Base-by-base conservation (phyloP, 1,140 invertebrate species). In the Limonius californicus region DNA sequence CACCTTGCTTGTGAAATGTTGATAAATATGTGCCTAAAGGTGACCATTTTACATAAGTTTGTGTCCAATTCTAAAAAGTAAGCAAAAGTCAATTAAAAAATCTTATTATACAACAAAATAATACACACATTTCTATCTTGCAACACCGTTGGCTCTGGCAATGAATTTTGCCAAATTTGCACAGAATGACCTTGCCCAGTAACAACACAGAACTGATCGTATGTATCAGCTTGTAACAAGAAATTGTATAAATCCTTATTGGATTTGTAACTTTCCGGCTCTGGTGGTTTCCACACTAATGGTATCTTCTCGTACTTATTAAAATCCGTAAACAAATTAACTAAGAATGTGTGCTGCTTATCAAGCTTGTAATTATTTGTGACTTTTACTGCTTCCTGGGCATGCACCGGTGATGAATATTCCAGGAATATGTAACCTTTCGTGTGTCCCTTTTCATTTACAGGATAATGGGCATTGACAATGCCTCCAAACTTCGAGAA, bases 401-500 rank as follows among this genome's bases (percentile, higher is more conserved):
- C 95, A 76, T 89, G 86, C 16, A 82, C 76, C 8, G 91, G 86
- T 72, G 89, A 90, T 56, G 84, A 86, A 73, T 93, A 98, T 76
- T 98, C 95, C 73, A 98, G 80, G 74, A 98, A 99, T 69, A 95
- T 89, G 75, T 95, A 98, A 2, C 95, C 95, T 81, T 95, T 97
- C 0, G 94, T 98, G 43, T 85, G 83, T 11, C 89, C 91, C 62
- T 91, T 87, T 62, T 89, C 89, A 72, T 87, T 87, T 16, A 88
- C 84, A 0, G 97, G 95, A 78, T 95, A 97, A 77, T 89, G 88
- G 64, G 95, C 91, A 74, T 91, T 96, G 0, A 94, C 87, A 68
- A 98, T 91, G 54, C 86, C 86, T 0, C 95, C 96, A 81, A 91
- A 97, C 72, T 94, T 94, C 16, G 85, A 86, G 76, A 95, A 97